Conservation (phyloP, 2,113 vertebrate genomes). For the Hemicordylus capensis region DNA sequence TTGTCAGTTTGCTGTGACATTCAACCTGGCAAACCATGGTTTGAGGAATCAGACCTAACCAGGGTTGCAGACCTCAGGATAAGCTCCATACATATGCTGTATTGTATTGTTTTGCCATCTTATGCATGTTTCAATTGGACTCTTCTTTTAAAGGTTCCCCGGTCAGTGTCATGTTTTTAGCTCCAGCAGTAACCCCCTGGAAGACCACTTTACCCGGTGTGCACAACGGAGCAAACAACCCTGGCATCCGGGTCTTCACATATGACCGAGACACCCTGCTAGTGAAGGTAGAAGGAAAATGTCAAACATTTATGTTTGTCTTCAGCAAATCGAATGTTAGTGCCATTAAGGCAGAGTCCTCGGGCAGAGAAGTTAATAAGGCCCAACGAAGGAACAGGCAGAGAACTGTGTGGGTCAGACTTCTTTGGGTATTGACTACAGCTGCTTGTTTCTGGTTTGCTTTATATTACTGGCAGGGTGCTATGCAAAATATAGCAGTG, state of each 20-base stretch:
- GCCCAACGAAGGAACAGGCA: neutral
- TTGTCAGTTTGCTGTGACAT: too few species aligned
- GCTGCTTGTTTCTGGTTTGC: neutral
- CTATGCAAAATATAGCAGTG: neutral
- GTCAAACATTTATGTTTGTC: neutral
- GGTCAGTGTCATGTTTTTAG: constrained; percentile 87
- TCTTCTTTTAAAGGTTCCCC: constrained; percentile 77
- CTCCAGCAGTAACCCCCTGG: constrained; percentile 93
- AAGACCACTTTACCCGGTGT: constrained; percentile 93
- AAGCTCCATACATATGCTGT: neutral
- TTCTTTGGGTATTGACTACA: neutral
- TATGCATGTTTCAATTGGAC: neutral
- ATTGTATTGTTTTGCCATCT: neutral
- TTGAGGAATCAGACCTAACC: too few species aligned
- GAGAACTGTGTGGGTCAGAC: neutral
- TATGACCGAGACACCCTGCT: constrained; percentile 86
- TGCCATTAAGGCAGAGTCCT: neutral
- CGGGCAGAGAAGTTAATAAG: neutral
- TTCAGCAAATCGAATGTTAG: neutral
- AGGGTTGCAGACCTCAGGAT: neutral
- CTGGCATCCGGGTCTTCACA: constrained; percentile 86
- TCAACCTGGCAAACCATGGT: too few species aligned
- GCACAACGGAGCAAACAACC: constrained; percentile 91
- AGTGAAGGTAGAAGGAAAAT: constrained; percentile 80
- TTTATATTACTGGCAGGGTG: neutral